Evolutionary conservation across 92 coral and sea anemone species (phyloP).

Genomic region (Siderastrea siderea): DNA sequence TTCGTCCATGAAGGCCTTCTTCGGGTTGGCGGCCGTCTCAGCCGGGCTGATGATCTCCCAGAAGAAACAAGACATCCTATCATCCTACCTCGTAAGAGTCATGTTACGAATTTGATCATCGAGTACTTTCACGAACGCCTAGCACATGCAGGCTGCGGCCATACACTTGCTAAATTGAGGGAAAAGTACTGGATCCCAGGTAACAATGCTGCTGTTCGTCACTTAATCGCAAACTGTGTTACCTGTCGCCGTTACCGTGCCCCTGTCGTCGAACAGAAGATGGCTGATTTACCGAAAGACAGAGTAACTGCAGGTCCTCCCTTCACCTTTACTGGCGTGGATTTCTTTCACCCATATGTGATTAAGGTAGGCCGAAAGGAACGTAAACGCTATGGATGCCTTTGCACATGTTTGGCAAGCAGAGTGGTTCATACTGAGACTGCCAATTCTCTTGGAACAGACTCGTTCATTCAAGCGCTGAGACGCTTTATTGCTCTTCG

Average conservation of each 20-base stretch:
- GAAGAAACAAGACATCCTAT: constrained; percentile 63
- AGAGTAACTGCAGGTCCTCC: too few species aligned
- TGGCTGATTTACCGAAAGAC: too few species aligned
- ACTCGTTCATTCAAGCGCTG: constrained; percentile 66
- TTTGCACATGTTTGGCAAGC: constrained; percentile 75
- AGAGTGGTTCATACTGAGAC: constrained; percentile 75
- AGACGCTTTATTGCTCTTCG: constrained; percentile 72
- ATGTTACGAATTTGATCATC: constrained; percentile 63
- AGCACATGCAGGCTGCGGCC: constrained; percentile 81
- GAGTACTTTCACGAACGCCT: constrained; percentile 44
- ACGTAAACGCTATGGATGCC: constrained; percentile 62
- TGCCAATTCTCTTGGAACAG: constrained; percentile 67
- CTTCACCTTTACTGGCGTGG: not conserved
- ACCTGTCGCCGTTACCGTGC: not conserved
- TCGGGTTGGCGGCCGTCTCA: constrained; percentile 79
- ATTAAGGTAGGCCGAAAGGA: constrained; percentile 67
- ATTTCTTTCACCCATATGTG: constrained; percentile 58
- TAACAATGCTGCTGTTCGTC: constrained; percentile 61
- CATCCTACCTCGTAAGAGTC: constrained; percentile 72
- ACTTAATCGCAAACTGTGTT: constrained; percentile 61
- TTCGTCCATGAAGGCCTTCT: constrained; percentile 62
- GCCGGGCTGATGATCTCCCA: constrained; percentile 66
- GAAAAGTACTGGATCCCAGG: constrained; percentile 73
- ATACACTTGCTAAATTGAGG: constrained; percentile 65
- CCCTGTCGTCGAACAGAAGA: too few species aligned